A percentile compares a stretch with the other conserved stretches of the same genome.
These are phyloP conservation scores for Sthenelais limicola DNA, from an alignment of 2,888 invertebrate species.

Conservation along the genomic window DNA sequence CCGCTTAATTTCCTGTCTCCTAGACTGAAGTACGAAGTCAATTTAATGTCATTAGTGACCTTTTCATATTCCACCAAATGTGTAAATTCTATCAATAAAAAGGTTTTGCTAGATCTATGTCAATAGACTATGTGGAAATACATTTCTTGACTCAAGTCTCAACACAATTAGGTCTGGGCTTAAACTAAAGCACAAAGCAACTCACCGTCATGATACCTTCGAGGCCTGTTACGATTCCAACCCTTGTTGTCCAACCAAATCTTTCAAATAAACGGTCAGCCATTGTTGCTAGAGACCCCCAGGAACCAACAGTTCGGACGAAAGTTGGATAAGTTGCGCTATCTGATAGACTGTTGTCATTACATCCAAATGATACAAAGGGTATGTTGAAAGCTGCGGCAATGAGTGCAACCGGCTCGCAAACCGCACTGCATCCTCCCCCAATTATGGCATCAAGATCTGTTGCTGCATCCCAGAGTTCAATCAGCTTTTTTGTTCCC, in stretches of 20 bases:
- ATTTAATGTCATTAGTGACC: too few species aligned
- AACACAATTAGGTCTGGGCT: too few species aligned
- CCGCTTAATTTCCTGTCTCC: too few species aligned
- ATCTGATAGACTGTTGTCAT: constrained; percentile 11
- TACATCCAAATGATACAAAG: constrained; percentile 36
- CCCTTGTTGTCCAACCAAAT: constrained; percentile 5
- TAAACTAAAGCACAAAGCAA: neutral
- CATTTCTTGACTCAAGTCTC: too few species aligned
- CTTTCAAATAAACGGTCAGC: neutral
- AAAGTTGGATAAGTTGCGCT: constrained; percentile 32
- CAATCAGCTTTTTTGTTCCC: constrained; percentile 28
- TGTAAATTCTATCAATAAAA: too few species aligned
- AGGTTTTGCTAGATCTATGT: neutral
- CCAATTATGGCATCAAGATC: constrained; percentile 20
- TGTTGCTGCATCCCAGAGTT: neutral
- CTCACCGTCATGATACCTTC: constrained; percentile 16
- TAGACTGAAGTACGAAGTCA: too few species aligned
- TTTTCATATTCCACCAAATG: too few species aligned
- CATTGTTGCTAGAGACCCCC: constrained; percentile 31
- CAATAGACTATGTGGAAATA: too few species aligned
- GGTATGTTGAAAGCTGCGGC: constrained; percentile 29
- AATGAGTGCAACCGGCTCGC: constrained; percentile 23
- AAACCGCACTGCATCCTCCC: constrained; percentile 27
- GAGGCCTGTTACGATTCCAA: constrained; percentile 7
- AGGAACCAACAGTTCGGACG: constrained; percentile 28